Percentiles rank a stretch among this genome's conserved stretches.
These are phyloP conservation scores for Microplitis deprimator DNA, from an alignment of 2,888 invertebrate species.

Conservation along the genomic window DNA sequence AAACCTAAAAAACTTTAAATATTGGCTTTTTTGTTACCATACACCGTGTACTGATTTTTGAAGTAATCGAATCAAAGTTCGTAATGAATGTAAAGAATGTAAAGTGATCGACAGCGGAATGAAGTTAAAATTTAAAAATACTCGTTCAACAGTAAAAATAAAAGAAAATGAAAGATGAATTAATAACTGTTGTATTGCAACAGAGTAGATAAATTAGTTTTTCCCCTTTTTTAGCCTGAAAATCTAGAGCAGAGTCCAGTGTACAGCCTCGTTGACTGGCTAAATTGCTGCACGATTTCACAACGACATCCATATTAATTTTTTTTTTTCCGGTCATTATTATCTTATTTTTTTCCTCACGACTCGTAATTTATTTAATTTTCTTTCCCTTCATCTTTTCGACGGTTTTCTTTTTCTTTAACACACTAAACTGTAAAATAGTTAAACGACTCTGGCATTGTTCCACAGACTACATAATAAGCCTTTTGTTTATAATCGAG, in stretches of 20 bases:
- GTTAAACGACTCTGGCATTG: constrained; percentile 6
- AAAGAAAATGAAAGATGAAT: background rate
- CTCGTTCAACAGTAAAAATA: too few relatives aligned
- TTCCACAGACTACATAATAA: background rate
- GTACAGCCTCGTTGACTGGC: too few relatives aligned
- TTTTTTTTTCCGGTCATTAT: constrained; percentile 6
- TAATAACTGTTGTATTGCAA: constrained; percentile 10
- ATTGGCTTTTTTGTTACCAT: too few relatives aligned
- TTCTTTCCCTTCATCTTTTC: background rate
- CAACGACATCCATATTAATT: background rate
- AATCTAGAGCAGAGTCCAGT: too few relatives aligned
- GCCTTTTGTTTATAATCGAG: background rate
- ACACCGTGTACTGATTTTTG: too few relatives aligned
- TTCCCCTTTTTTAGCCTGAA: background rate
- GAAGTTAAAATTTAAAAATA: too few relatives aligned
- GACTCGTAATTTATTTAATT: constrained; percentile 12
- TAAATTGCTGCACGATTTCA: too few relatives aligned
- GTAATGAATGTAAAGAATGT: background rate
- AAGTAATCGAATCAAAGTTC: background rate
- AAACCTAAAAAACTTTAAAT: too few relatives aligned
- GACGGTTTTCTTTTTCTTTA: too few relatives aligned
- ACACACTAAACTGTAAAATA: constrained; percentile 14
- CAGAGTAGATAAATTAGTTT: constrained; percentile 14
- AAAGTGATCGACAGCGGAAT: too few relatives aligned
- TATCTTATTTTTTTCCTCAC: background rate